Evolutionary conservation across 1,140 invertebrate species (phyloP).

Genomic region (Hermatobates lingyangjiaoensis): DNA sequence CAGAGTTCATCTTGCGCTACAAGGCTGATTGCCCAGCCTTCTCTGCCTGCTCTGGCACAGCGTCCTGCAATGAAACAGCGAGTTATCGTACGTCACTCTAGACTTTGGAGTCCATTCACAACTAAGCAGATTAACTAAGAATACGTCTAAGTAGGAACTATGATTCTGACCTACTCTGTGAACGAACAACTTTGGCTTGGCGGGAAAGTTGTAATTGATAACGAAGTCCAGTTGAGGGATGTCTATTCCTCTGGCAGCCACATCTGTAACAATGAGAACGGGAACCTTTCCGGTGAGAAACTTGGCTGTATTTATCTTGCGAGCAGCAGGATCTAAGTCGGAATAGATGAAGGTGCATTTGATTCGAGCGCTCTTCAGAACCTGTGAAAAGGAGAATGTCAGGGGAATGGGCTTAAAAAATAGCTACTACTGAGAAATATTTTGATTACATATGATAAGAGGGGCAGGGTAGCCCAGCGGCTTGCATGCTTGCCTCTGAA

Average conservation of each 20-base stretch:
- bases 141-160: too few relatives aligned
- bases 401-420: too few relatives aligned
- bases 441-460: not conserved
- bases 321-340: slow-evolving; percentile 78
- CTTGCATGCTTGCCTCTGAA: too few relatives aligned
- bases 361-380: slow-evolving; percentile 61
- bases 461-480: too few relatives aligned
- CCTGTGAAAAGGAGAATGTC: slow-evolving; percentile 30
- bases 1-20: slow-evolving; percentile 76
- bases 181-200: slow-evolving; percentile 91
- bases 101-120: not conserved
- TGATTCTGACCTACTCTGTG: slow-evolving; percentile 80
- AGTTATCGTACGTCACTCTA: not conserved
- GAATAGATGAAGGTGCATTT: slow-evolving; percentile 84
- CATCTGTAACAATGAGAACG: slow-evolving; percentile 85
- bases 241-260: slow-evolving; percentile 92
- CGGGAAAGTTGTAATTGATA: slow-evolving; percentile 94
- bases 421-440: too few relatives aligned
- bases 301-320: slow-evolving; percentile 88
- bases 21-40: slow-evolving; percentile 76
- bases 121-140: too few relatives aligned
- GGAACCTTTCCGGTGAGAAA: slow-evolving; percentile 63
- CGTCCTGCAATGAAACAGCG: slow-evolving; percentile 42
- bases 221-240: slow-evolving; percentile 91
- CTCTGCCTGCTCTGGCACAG: slow-evolving; percentile 85